Evolutionary conservation across 2,888 invertebrate genomes (phyloP), one percentile per base, ranked within the genome.

Genomic region (Spodoptera picta): DNA sequence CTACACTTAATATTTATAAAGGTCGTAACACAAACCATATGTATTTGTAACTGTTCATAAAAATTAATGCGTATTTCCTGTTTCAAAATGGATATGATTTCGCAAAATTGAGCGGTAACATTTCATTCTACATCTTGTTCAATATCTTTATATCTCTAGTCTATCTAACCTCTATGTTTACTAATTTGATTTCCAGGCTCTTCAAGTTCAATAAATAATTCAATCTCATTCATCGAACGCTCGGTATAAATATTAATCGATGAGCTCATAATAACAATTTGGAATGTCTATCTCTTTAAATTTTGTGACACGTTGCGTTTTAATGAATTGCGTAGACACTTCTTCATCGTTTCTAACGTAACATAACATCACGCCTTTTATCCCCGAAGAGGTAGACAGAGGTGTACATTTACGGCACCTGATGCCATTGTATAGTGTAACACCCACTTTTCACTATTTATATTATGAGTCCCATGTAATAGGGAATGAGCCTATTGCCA

Each of bases 231-330:
- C 64, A 71, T 23, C 55, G 45, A 55, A 50, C 46, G 50, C 65
- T 45, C 55, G 71, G 65, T 43, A 67, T 71, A 54, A 67, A 66
- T 66, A 66, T 66, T 66, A 66, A 66, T 70, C 42, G 54, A 66
- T 66, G 65, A 66, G 71, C 66, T 70, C 71, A 66, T 71, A 64
- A 69, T 54, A 64, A 27, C 65, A 54, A 70, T 64, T 64, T 43
- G 54, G 66, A 66, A 66, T 66, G 71, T 70, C 48, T 44, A 36
- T 54, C 42, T 64, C 72, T 65, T 49, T 67, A 23, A 42, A 50
- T 55, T 64, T 55, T 14, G 48, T 36, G 36, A 36, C 36, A 36
- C 36, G 36, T 9, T 36, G 36, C 36, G 6, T 36, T 36, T 9
- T 36, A 36, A 36, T 36, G 36, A 36, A 36, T 36, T 36, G 36